Evolutionary conservation across 23 tunicate genomes (phyloP).

Genomic region (Oikopleura dioica): DNA sequence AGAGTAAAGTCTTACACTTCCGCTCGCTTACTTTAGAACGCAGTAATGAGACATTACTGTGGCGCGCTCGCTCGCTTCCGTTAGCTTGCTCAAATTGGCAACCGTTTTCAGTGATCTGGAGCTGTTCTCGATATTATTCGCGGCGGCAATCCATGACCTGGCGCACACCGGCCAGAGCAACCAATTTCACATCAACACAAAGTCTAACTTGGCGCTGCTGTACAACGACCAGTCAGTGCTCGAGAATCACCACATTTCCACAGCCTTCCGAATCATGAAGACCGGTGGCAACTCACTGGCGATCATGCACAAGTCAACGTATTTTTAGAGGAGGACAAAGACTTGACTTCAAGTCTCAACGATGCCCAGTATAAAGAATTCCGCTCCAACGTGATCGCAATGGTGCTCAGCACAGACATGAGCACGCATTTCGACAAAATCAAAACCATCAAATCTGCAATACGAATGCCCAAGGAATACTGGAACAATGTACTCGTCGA

Average conservation of each 20-base stretch:
- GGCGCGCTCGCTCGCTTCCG: too few relatives aligned
- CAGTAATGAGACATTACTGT: too few relatives aligned
- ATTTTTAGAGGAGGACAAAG: background rate
- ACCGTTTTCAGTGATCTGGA: constrained; percentile 33
- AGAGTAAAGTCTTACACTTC: too few relatives aligned
- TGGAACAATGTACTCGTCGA: background rate
- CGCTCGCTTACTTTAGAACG: too few relatives aligned
- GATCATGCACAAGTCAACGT: too few relatives aligned
- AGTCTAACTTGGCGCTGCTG: constrained; percentile 34
- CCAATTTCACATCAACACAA: constrained; percentile 43
- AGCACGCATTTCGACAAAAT: constrained; percentile 43
- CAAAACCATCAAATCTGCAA: constrained; percentile 19
- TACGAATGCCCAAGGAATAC: constrained; percentile 2
- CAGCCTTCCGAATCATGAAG: constrained; percentile 34
- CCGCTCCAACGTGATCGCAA: constrained; percentile 18
- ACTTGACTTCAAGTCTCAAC: background rate
- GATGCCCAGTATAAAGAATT: background rate
- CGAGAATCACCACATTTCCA: constrained; percentile 53
- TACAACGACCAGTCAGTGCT: constrained; percentile 55
- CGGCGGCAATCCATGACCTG: constrained; percentile 38
- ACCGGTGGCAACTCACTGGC: too few relatives aligned
- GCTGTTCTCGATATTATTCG: constrained; percentile 35
- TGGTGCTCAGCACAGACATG: constrained; percentile 73
- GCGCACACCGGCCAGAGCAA: constrained; percentile 70
- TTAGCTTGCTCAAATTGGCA: too few relatives aligned